Evolutionary conservation across 2,797 vertebrate species (phyloP).

Genomic region (Rhabdomys pumilio): DNA sequence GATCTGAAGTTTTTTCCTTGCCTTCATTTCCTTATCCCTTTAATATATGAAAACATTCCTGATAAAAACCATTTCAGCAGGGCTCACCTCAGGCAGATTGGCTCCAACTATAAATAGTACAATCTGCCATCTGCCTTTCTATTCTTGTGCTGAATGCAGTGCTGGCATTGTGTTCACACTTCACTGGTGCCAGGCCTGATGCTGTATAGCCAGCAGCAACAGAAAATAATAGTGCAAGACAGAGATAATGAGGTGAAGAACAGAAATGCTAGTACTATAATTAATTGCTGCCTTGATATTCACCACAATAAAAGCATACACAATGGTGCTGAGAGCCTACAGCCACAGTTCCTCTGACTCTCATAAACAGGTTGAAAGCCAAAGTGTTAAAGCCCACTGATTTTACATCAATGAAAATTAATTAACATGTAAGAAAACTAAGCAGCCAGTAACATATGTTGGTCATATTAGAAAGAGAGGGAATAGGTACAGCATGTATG

Average conservation of each 20-base stretch:
- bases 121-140: conserved; percentile 90
- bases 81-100: conserved; percentile 84
- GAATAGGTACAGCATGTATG: not conserved
- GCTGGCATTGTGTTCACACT: conserved; percentile 85
- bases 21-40: conserved; percentile 73
- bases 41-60: conserved; percentile 81
- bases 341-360: conserved; percentile 44
- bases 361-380: conserved; percentile 52
- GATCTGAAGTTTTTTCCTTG: conserved; percentile 47
- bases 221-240: conserved; percentile 83
- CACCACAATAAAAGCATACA: conserved; percentile 52
- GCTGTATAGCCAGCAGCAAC: conserved; percentile 82
- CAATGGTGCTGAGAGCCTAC: conserved; percentile 53
- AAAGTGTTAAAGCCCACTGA: conserved; percentile 55
- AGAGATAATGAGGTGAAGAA: conserved; percentile 86
- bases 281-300: conserved; percentile 83
- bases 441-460: not conserved
- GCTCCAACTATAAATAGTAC: conserved; percentile 90
- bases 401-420: conserved; percentile 65
- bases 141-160: conserved; percentile 81
- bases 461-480: conserved; percentile 22
- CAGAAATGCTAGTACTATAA: conserved; percentile 81
- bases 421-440: conserved; percentile 66
- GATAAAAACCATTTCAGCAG: conserved; percentile 81
- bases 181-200: conserved; percentile 84